phyloP scores from a whole-genome alignment of 2,888 invertebrate species.

The Sphinx pinastri region DNA sequence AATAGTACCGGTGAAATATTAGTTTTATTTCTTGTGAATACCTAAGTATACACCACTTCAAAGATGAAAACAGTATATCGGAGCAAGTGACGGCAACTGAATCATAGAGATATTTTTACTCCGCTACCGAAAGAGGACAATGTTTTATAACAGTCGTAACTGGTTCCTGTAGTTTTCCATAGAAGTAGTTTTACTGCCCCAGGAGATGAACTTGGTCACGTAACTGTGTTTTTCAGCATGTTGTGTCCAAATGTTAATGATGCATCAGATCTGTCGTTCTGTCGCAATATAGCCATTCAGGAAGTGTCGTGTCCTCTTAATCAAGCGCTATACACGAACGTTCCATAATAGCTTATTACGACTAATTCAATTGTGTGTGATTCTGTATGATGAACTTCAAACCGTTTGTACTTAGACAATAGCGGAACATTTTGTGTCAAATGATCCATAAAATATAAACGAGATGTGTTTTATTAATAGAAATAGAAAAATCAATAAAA shows the following conservation, averaged over 20 bases:
- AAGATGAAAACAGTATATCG: too few species aligned
- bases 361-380: constrained; percentile 15
- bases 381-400: constrained; percentile 1
- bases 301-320: constrained; percentile 21
- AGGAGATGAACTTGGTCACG: background rate
- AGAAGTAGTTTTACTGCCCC: background rate
- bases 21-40: too few species aligned
- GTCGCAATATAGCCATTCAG: background rate
- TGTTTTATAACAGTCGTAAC: too few species aligned
- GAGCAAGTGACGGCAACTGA: too few species aligned
- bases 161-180: too few species aligned
- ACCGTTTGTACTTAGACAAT: background rate
- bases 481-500: too few species aligned
- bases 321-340: constrained; percentile 20
- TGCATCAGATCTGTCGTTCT: background rate
- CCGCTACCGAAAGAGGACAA: too few species aligned
- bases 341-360: constrained; percentile 23
- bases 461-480: too few species aligned
- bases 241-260: constrained; percentile 3
- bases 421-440: background rate
- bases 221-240: constrained; percentile 3
- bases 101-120: too few species aligned
- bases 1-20: too few species aligned
- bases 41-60: too few species aligned
- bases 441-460: too few species aligned